These are phyloP conservation scores for Luperina nickerlii DNA, from an alignment of 2,888 invertebrate species.

Conservation along the genomic window DNA sequence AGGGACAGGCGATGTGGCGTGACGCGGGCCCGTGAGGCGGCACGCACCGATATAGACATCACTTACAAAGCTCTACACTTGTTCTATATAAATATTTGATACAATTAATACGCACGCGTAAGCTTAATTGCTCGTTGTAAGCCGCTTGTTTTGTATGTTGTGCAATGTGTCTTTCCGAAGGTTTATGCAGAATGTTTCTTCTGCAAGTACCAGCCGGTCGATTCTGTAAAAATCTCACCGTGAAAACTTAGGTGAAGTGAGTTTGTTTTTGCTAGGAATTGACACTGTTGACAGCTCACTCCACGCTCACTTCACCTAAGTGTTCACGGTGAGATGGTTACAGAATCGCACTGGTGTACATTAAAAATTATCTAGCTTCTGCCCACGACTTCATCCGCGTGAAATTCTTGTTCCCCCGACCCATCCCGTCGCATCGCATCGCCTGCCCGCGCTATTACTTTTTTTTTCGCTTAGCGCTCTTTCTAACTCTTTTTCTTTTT, in stretches of 20 bases:
- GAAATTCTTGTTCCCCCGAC: too few species aligned
- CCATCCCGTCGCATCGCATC: too few species aligned
- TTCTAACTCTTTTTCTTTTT: background rate
- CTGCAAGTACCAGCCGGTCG: too few species aligned
- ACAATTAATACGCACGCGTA: slow-evolving; percentile 68
- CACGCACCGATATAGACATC: slow-evolving; percentile 84
- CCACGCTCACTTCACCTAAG: too few species aligned
- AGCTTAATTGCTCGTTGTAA: slow-evolving; percentile 56
- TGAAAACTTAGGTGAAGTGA: too few species aligned
- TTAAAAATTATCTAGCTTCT: background rate
- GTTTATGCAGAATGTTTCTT: background rate
- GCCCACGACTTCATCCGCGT: too few species aligned
- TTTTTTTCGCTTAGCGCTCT: background rate
- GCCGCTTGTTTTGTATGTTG: slow-evolving; percentile 23
- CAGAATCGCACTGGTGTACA: too few species aligned
- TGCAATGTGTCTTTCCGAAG: slow-evolving; percentile 19
- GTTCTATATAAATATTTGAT: slow-evolving; percentile 75
- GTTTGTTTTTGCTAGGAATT: too few species aligned
- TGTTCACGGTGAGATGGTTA: too few species aligned
- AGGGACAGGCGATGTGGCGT: slow-evolving; percentile 87
- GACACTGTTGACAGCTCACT: too few species aligned
- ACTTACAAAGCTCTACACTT: slow-evolving; percentile 76
- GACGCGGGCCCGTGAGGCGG: slow-evolving; percentile 75
- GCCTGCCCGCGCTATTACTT: background rate
- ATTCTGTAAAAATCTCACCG: too few species aligned